Evolutionary conservation across 1,140 invertebrate species (phyloP).

Genomic region (Eciton burchellii): DNA sequence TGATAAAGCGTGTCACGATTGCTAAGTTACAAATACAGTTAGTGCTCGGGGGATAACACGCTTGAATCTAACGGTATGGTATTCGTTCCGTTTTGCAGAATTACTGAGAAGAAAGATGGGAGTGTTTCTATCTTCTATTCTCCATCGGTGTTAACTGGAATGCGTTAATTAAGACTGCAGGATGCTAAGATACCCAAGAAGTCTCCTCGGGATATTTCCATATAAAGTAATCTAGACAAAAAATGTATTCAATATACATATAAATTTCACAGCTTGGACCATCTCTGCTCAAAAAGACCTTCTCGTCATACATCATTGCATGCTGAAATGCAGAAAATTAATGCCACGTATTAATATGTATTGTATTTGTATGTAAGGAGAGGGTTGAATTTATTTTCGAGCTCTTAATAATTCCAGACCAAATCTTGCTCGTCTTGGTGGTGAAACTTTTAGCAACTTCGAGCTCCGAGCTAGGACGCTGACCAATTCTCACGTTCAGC

Average conservation of each 20-base stretch:
- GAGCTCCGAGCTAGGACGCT: no score
- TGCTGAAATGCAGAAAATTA: no score
- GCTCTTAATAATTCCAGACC: no score
- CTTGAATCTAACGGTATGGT: constrained; percentile 26
- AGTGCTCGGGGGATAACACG: constrained; percentile 26
- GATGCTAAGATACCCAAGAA: neutral
- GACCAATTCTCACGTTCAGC: no score
- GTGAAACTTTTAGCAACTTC: no score
- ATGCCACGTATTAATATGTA: no score
- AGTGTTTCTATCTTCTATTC: constrained; percentile 23
- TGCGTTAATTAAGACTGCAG: constrained; percentile 29
- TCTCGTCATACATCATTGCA: no score
- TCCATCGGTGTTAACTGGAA: constrained; percentile 28
- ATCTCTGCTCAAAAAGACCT: no score
- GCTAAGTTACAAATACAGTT: constrained; percentile 27
- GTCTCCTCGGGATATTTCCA: neutral
- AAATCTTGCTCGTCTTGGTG: no score
- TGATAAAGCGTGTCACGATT: constrained; percentile 8
- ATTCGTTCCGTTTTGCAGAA: constrained; percentile 49
- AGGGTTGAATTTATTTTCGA: no score
- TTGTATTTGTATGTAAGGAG: no score
- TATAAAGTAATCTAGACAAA: neutral
- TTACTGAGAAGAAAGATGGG: constrained; percentile 44
- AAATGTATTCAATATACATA: neutral
- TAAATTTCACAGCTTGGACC: no score